phyloP scores from a whole-genome alignment of 2,888 invertebrate genomes.

The Cataglyphis cursor region DNA sequence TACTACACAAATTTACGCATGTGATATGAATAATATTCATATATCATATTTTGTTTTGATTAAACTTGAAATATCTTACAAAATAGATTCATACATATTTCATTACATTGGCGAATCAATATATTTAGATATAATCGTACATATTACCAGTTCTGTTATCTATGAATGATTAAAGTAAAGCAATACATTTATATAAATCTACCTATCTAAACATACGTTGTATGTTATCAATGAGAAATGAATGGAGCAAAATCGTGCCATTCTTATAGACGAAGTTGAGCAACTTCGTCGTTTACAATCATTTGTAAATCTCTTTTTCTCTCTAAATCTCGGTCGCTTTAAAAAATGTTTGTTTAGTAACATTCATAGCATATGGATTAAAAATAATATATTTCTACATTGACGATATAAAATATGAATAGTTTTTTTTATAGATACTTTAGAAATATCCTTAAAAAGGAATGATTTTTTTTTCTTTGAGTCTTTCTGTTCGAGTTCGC shows the following conservation, averaged over 20 bases:
- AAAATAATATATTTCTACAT: constrained; percentile 21
- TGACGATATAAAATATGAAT: constrained; percentile 33
- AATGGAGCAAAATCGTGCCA: background rate
- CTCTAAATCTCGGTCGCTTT: constrained; percentile 7
- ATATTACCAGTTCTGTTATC: constrained; percentile 14
- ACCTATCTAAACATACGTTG: constrained; percentile 1
- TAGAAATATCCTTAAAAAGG: constrained; percentile 22
- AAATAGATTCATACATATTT: constrained; percentile 36
- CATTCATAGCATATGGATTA: constrained; percentile 28
- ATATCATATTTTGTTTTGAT: constrained; percentile 27
- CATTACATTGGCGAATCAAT: constrained; percentile 16
- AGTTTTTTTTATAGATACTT: background rate
- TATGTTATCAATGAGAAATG: background rate
- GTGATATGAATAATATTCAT: constrained; percentile 37
- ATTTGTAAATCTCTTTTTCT: background rate
- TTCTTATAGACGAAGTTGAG: constrained; percentile 3
- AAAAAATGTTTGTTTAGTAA: background rate
- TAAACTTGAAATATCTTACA: constrained; percentile 40
- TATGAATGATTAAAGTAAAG: constrained; percentile 24
- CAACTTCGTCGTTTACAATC: constrained; percentile 8
- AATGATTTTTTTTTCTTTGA: background rate
- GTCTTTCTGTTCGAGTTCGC: background rate
- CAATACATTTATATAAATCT: constrained; percentile 13
- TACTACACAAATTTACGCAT: constrained; percentile 24
- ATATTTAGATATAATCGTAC: constrained; percentile 9